phyloP scores from a whole-genome alignment of 1,140 invertebrate genomes.

The Heliconius hermathena region DNA sequence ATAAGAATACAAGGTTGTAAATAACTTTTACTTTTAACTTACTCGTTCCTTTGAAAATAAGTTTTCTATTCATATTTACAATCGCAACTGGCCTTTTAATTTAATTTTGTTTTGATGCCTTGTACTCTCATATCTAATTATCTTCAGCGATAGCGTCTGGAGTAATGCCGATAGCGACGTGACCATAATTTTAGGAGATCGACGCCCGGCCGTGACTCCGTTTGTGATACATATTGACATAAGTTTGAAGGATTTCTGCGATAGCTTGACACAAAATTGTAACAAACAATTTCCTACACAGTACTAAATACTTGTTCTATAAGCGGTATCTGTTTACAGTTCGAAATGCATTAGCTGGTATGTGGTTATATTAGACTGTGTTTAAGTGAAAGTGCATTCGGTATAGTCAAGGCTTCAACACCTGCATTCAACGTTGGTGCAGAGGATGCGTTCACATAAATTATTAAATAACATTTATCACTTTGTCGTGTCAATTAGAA shows the following conservation, averaged over 20 bases:
- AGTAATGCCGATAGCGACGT: slow-evolving; percentile 58
- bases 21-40: not conserved
- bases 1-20: not conserved
- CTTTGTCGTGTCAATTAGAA: slow-evolving; percentile 47
- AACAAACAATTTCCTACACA: slow-evolving; percentile 49
- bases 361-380: slow-evolving; percentile 31
- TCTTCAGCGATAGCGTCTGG: slow-evolving; percentile 46
- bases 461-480: slow-evolving; percentile 42
- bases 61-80: not conserved
- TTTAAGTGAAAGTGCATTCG: slow-evolving; percentile 64
- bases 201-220: slow-evolving; percentile 77
- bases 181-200: slow-evolving; percentile 77
- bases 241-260: slow-evolving; percentile 72
- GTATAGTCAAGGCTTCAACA: slow-evolving; percentile 63
- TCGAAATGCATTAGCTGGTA: slow-evolving; percentile 15
- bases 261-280: slow-evolving; percentile 72
- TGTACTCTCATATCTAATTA: slow-evolving; percentile 49
- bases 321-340: slow-evolving; percentile 15
- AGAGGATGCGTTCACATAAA: slow-evolving; percentile 50
- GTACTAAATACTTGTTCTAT: slow-evolving; percentile 6
- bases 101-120: slow-evolving; percentile 48
- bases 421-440: slow-evolving; percentile 49
- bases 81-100: slow-evolving; percentile 38
- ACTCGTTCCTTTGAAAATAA: not conserved
- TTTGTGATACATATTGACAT: slow-evolving; percentile 67